Base-by-base conservation (phyloP, 1,140 invertebrate genomes). In the Archivesica marissinica region DNA sequence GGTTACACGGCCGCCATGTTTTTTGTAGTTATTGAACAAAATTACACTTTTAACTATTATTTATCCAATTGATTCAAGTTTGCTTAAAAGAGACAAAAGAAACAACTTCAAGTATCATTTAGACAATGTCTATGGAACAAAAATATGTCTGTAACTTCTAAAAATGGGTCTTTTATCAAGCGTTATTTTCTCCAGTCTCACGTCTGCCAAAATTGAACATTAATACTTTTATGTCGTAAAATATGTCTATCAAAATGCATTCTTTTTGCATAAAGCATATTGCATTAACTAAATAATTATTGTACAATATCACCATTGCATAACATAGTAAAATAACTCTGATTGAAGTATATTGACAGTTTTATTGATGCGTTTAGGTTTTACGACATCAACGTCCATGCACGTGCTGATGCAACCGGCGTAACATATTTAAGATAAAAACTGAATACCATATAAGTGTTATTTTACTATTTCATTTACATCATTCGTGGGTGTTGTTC, bases 371-470 rank as follows among this genome's bases (percentile, higher is more conserved):
- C n/a, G 20, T 9, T 23, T 56, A n/a, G 17, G 38, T 64, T 84
- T 84, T 84, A 84, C 81, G 81, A 76, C 81, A 76, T 64, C 17
- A 4, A 52, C 4, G 28, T 52, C 15, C 33, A 15, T 7, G 41
- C 59, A 56, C 59, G 66, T 72, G 79, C 79, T 81, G 79, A 81
- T 72, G 79, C 79, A 81, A 81, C 66, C 61, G 61, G 70, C 44
- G 61, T 70, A 23, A n/a, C 68, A 74, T 47, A 35, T 17, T 74
- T 74, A 50, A 20, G 7, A 13, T 13, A 47, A 28, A 25, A 23
- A 66, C 23, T 39, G 11, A 1, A 20, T 2, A 20, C 39, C 6
- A 33, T 75, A 72, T 39, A 72, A 72, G 11, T 13, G 66, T 39
- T 41, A 25, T 17, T 41, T 38, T 9, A n/a, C 13, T 1, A 17